phyloP scores from a whole-genome alignment of 2,113 vertebrate species.

The Bungarus multicinctus region DNA sequence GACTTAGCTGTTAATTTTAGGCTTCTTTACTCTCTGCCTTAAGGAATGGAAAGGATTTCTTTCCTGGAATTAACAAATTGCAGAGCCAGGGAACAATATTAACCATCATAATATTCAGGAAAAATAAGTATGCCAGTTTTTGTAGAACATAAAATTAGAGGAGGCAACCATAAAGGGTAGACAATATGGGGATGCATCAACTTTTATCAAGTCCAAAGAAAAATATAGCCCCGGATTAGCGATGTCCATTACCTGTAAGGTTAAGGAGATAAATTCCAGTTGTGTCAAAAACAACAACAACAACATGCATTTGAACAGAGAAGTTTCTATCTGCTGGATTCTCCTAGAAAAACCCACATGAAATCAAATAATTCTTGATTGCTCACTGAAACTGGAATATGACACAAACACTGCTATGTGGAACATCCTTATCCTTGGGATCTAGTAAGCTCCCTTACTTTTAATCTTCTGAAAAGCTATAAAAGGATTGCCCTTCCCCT shows the following conservation, averaged over 20 bases:
- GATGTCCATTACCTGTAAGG: background rate
- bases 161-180: background rate
- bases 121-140: background rate
- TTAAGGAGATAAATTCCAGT: background rate
- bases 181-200: background rate
- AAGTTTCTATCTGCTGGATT: background rate
- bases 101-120: background rate
- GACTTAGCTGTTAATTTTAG: slow-evolving; percentile 6
- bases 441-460: background rate
- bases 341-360: background rate
- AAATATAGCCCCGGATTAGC: background rate
- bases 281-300: background rate
- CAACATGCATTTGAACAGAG: background rate
- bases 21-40: background rate
- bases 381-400: background rate
- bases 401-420: background rate
- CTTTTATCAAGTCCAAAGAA: background rate
- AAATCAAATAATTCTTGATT: background rate
- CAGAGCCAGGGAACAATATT: no score
- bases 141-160: background rate
- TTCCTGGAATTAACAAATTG: background rate
- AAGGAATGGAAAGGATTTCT: background rate
- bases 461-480: background rate
- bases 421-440: background rate
- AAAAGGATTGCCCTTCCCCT: no score